A percentile compares a stretch with the other conserved stretches of the same genome.
Conservation (phyloP, 2,888 invertebrate genomes). For the Rosalia funebris region DNA sequence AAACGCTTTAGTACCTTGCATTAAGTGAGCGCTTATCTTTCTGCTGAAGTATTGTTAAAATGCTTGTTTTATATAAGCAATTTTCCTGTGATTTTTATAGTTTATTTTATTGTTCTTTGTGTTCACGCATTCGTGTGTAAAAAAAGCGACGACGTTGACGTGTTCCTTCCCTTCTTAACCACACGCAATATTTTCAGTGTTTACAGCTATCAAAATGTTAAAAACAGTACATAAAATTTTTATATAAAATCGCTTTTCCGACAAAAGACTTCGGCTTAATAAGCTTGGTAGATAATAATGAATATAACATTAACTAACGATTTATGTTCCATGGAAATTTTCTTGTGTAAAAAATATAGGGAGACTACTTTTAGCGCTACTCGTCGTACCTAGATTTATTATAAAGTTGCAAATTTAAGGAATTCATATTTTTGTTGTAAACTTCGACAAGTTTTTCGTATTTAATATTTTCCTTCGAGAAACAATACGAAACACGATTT, state of each 20-base stretch:
- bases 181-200: conserved; percentile 13
- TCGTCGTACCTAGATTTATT: not conserved
- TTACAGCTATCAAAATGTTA: not conserved
- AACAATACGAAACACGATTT: not conserved
- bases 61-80: conserved; percentile 4
- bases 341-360: no score
- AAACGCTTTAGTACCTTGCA: no score
- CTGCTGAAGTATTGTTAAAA: not conserved
- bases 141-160: conserved; percentile 11
- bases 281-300: no score
- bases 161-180: conserved; percentile 8
- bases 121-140: conserved; percentile 17
- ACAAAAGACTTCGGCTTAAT: no score
- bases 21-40: not conserved
- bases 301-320: no score
- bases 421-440: not conserved
- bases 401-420: not conserved
- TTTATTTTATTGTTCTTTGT: conserved; percentile 21
- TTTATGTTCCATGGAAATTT: no score
- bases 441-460: not conserved
- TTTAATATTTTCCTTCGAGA: not conserved
- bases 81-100: conserved; percentile 20
- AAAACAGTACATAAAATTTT: not conserved
- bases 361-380: no score
- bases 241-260: not conserved